Conservation (phyloP, 92 coral and sea anemone species). For the Palythoa caribaeorum region DNA sequence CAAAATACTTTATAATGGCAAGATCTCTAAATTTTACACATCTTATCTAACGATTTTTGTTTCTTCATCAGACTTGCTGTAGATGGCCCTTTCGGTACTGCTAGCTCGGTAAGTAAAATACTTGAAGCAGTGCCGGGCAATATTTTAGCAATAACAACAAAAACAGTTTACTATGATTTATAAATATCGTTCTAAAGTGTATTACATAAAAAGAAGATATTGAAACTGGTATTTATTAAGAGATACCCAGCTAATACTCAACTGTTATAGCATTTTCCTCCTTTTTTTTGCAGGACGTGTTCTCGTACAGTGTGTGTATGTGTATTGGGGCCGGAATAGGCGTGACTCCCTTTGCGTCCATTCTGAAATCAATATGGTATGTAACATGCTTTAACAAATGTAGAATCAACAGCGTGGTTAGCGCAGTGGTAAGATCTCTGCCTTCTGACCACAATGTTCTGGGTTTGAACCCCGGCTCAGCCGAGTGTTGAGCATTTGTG, state of each 20-base stretch:
- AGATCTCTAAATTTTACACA: neutral
- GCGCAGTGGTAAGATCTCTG: no score
- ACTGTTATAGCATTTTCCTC: neutral
- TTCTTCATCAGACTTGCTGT: conserved; percentile 77
- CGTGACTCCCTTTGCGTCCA: conserved; percentile 91
- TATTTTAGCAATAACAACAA: neutral
- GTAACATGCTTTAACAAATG: neutral
- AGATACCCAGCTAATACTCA: no score
- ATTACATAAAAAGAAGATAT: neutral
- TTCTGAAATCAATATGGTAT: conserved; percentile 88
- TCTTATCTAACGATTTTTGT: neutral
- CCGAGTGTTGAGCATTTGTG: no score
- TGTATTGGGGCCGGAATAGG: conserved; percentile 95
- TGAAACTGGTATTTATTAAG: no score
- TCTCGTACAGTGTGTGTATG: conserved; percentile 78
- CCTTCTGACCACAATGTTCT: no score
- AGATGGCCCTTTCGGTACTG: conserved; percentile 96
- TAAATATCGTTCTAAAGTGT: no score
- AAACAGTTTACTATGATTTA: neutral
- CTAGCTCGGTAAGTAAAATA: conserved; percentile 80
- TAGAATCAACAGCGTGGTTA: no score
- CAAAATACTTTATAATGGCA: neutral
- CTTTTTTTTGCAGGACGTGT: conserved; percentile 68
- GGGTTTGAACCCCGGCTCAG: no score
- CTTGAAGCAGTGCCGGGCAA: neutral